These are phyloP conservation scores for Ichneumon xanthorius DNA, from an alignment of 2,888 invertebrate species.

Conservation along the genomic window DNA sequence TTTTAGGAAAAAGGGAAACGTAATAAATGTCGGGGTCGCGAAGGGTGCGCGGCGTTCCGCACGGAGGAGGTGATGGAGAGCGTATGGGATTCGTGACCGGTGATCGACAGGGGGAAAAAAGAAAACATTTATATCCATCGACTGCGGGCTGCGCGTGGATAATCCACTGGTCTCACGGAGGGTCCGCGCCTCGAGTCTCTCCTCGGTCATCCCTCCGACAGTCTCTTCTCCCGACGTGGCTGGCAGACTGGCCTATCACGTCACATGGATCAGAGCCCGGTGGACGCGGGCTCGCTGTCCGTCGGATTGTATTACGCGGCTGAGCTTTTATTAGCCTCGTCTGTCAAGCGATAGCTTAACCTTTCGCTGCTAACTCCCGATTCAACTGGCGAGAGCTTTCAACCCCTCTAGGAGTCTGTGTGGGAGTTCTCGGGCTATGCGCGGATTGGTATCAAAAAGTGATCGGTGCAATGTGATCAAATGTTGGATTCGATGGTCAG, in stretches of 20 bases:
- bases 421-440: background rate
- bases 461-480: background rate
- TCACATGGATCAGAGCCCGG: conserved; percentile 70
- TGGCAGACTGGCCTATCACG: conserved; percentile 78
- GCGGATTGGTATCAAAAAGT: background rate
- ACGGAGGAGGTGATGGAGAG: conserved; percentile 43
- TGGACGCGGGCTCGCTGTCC: conserved; percentile 72
- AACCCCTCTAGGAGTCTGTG: background rate
- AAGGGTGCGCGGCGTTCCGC: background rate
- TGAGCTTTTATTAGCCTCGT: conserved; percentile 81
- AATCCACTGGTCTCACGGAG: conserved; percentile 77
- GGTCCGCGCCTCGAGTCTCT: conserved; percentile 21
- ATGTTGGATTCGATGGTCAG: too few species aligned
- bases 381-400: conserved; percentile 20
- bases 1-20: conserved; percentile 1
- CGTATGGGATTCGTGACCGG: conserved; percentile 66
- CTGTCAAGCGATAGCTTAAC: conserved; percentile 80
- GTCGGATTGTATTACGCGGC: conserved; percentile 79
- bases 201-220: conserved; percentile 15
- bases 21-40: conserved; percentile 46
- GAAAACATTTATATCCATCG: conserved; percentile 63
- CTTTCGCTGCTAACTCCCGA: conserved; percentile 73
- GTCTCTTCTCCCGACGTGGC: conserved; percentile 65
- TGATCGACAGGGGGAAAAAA: conserved; percentile 68
- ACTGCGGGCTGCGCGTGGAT: conserved; percentile 59